Conservation (phyloP, 1,140 invertebrate genomes). For the Megalopta genalis region DNA sequence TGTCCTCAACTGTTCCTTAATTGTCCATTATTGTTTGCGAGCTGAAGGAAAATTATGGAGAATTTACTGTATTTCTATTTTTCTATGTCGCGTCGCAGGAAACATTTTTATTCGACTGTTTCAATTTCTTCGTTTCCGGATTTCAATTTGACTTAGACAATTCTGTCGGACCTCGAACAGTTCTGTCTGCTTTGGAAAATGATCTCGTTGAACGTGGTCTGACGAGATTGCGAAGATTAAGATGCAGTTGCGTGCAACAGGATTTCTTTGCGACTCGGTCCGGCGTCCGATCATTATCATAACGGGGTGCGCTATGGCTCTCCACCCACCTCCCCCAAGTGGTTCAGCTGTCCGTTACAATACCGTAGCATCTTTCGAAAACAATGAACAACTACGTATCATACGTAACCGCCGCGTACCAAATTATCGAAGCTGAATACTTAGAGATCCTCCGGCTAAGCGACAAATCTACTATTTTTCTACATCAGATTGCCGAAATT, state of each 20-base stretch:
- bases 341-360: not conserved
- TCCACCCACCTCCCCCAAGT: not conserved
- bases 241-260: not conserved
- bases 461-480: slow-evolving; percentile 31
- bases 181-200: too few relatives aligned
- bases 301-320: not conserved
- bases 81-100: too few relatives aligned
- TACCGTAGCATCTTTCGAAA: not conserved
- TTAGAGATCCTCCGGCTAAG: not conserved
- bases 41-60: too few relatives aligned
- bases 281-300: not conserved
- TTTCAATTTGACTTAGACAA: too few relatives aligned
- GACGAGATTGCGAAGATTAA: too few relatives aligned
- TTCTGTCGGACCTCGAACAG: too few relatives aligned
- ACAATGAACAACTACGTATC: not conserved
- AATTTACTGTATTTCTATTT: too few relatives aligned
- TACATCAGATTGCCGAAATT: slow-evolving; percentile 7
- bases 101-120: too few relatives aligned
- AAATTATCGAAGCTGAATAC: not conserved
- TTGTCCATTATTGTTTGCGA: too few relatives aligned
- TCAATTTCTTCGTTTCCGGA: too few relatives aligned
- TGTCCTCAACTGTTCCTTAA: too few relatives aligned
- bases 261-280: not conserved
- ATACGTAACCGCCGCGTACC: not conserved
- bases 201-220: too few relatives aligned